Evolutionary conservation across 2,797 vertebrate species (phyloP).

Genomic region (Echiichthys vipera): DNA sequence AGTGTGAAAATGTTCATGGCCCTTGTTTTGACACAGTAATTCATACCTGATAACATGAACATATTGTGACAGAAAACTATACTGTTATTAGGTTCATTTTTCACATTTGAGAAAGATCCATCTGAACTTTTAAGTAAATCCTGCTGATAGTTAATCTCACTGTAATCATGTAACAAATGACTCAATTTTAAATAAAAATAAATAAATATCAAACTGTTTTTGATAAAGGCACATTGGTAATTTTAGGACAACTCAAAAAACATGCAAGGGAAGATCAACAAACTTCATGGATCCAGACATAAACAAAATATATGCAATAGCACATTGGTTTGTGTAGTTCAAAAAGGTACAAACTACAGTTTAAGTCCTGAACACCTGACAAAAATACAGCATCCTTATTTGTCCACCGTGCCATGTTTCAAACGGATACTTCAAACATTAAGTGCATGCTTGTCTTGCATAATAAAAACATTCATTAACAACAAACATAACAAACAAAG

Average conservation of each 20-base stretch:
- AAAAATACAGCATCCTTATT: slow-evolving; percentile 8
- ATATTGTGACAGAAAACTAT: neutral
- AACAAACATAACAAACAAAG: too few species aligned
- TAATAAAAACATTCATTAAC: slow-evolving; percentile 28
- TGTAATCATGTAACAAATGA: neutral
- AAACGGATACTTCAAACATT: slow-evolving; percentile 3
- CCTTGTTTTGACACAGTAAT: neutral
- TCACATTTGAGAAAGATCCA: neutral
- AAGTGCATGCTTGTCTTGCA: slow-evolving; percentile 19
- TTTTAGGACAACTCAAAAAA: neutral
- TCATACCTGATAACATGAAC: neutral
- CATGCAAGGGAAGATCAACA: neutral
- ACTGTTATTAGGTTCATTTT: neutral
- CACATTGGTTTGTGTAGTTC: neutral
- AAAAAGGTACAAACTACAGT: neutral
- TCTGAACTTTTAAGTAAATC: neutral
- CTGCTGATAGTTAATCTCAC: neutral
- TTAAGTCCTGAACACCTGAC: neutral
- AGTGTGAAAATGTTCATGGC: slow-evolving; percentile 40
- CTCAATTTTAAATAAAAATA: neutral
- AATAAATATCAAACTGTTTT: too few species aligned
- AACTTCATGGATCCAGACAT: neutral
- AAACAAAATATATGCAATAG: neutral
- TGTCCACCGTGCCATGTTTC: neutral
- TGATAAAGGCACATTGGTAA: neutral